Base-by-base conservation (phyloP, 2,797 vertebrate genomes). In the Lindbergichthys nudifrons region DNA sequence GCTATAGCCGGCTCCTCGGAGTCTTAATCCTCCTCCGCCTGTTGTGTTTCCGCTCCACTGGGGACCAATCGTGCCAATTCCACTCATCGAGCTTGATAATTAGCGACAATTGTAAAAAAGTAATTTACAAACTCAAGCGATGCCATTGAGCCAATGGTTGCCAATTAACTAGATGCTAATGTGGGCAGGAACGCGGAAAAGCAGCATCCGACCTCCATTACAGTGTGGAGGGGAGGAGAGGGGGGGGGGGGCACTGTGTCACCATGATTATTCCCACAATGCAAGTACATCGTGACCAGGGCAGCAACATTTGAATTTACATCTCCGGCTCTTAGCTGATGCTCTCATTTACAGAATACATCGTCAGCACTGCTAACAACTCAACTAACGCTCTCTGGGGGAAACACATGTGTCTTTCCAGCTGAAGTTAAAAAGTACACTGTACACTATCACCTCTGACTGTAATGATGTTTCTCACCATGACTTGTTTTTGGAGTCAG, bases 61-160 rank as follows among this genome's bases (percentile, higher is more conserved):
- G 80, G 89, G 87, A 92, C 91, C 91, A 90, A 92, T 89, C 60
- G 83, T 65, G 74, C 83, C 39, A 89, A 89, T 93, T 94, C 91
- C 90, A 90, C 91, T 95, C 93, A 87, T 90, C 87, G 83, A 89
- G 89, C 91, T 84, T 91, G 89, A 92, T 95, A 95, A 95, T 96
- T 95, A 94, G 89, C 70, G 91, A 92, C 91, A 89, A 92, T 93
- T 93, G 92, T 94, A 93, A 90, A 52, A 52, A 82, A 74, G 74
- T 88, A 88, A 94, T 95, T 94, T 95, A 89, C 87, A 84, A 87
- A 88, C 82, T 94, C 87, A 80, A 91, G 89, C 84, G 76, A 84
- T 86, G 90, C 89, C 80, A 86, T 91, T 83, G 90, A 93, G 89
- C 85, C 93, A 95, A 94, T 91, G 87, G 87, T 90, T 26, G 90